These are phyloP conservation scores for Sapajus apella DNA, from an alignment of 2,113 vertebrate species.

Conservation along the genomic window DNA sequence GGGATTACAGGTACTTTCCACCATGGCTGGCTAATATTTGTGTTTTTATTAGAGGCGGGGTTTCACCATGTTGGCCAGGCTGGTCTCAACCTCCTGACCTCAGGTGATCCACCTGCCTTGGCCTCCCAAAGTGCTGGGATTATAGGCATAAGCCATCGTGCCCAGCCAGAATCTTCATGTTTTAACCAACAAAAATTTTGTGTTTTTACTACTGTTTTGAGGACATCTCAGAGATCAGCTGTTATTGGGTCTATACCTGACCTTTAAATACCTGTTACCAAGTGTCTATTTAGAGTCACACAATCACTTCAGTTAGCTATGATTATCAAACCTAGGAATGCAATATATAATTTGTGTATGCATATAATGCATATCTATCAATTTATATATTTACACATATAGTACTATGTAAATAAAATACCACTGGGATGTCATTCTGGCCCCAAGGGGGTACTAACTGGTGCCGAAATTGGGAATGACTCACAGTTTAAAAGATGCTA, in stretches of 20 bases:
- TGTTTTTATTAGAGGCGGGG: no score
- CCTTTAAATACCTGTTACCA: conserved; percentile 1
- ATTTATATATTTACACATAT: not conserved
- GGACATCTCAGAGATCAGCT: not conserved
- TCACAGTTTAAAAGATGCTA: not conserved
- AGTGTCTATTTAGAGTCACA: not conserved
- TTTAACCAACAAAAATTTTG: not conserved
- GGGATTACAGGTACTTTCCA: no score
- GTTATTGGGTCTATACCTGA: not conserved
- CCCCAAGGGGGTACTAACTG: not conserved
- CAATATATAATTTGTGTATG: not conserved
- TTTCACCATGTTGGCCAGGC: no score
- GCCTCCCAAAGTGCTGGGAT: no score
- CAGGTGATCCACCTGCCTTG: no score
- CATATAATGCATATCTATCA: not conserved
- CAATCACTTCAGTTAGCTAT: not conserved
- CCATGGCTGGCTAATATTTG: no score
- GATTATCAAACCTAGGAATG: not conserved
- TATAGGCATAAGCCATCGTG: no score
- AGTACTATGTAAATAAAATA: not conserved
- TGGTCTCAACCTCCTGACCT: no score
- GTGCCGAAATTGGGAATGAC: not conserved
- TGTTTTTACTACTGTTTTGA: not conserved
- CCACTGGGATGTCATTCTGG: not conserved
- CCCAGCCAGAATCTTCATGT: not conserved